These are phyloP conservation scores for Meteorus cinctellus DNA, from an alignment of 2,888 invertebrate genomes.

Conservation along the genomic window DNA sequence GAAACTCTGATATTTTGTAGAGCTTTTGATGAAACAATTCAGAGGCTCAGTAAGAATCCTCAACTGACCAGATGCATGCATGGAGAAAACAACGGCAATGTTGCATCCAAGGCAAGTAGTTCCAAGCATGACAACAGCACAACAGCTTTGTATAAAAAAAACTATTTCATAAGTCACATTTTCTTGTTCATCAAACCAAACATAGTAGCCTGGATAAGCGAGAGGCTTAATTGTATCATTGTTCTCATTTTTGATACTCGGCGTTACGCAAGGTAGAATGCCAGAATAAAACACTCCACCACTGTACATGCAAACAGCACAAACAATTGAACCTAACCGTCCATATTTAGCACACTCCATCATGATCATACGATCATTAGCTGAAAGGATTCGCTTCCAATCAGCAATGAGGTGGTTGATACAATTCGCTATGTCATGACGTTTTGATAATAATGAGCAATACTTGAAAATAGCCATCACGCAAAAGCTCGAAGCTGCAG, in stretches of 20 bases:
- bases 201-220: constrained; percentile 56
- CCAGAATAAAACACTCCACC: constrained; percentile 53
- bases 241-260: neutral
- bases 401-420: constrained; percentile 54
- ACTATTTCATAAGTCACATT: constrained; percentile 58
- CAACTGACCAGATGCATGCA: constrained; percentile 59
- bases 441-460: constrained; percentile 46
- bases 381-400: constrained; percentile 48
- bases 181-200: constrained; percentile 53
- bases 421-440: constrained; percentile 51
- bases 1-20: too few relatives aligned
- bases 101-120: constrained; percentile 55
- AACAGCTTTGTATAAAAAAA: constrained; percentile 54
- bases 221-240: constrained; percentile 53
- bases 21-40: constrained; percentile 40
- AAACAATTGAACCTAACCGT: constrained; percentile 50
- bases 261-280: constrained; percentile 49
- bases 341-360: constrained; percentile 53
- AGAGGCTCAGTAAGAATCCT: constrained; percentile 45
- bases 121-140: constrained; percentile 56
- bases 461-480: constrained; percentile 59
- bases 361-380: constrained; percentile 52
- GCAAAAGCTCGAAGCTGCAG: constrained; percentile 55
- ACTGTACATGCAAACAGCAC: constrained; percentile 54
- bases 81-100: constrained; percentile 47